Base-by-base conservation (phyloP, 1,140 invertebrate genomes). In the Cardiocondyla obscurior region DNA sequence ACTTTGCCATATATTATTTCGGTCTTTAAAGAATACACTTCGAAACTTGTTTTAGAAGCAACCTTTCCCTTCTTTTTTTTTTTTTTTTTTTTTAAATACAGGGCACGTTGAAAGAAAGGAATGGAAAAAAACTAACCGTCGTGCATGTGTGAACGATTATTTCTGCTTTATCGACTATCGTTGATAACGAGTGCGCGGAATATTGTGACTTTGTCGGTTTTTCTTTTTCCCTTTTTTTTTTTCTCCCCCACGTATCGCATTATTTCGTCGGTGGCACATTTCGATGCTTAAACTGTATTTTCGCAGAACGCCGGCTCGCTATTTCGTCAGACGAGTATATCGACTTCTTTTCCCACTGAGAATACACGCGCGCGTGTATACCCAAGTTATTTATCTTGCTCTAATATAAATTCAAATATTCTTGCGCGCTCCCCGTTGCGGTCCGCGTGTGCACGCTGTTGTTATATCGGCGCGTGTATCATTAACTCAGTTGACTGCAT, bases 391-490 rank as follows among this genome's bases (percentile, higher is more conserved):
- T 77, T 51, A 79, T 79, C 36, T 70, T 30, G 39, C 14, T 67
- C 22, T 76, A 76, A 49, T 76, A 76, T 49, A 49, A 65, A 49
- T 76, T 33, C 42, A 39, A 76, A 76, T 76, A 49, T 64, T 64
- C 14, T 49, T 25, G 19, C 14, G 22, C 19, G 22, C 25, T n/a
- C n/a, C n/a, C n/a, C n/a, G n/a, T n/a, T n/a, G n/a, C n/a, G n/a
- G 2, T 12, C 14, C n/a, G 42, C 8, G 14, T 14, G 6, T 36
- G 19, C 10, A 49, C 8, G 12, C 22, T 33, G 36, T 30, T 10
- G 25, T 74, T 74, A 22, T 12, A 28, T 51, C 36, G 42, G 10
- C 8, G 7, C 58, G 25, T 22, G 14, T 64, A 36, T 64, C 30
- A 30, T 51, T 51, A 67, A 67, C 53, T 77, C 25, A 25, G 8